phyloP scores from a whole-genome alignment of 1,140 invertebrate genomes.

The Cryptotermes secundus region DNA sequence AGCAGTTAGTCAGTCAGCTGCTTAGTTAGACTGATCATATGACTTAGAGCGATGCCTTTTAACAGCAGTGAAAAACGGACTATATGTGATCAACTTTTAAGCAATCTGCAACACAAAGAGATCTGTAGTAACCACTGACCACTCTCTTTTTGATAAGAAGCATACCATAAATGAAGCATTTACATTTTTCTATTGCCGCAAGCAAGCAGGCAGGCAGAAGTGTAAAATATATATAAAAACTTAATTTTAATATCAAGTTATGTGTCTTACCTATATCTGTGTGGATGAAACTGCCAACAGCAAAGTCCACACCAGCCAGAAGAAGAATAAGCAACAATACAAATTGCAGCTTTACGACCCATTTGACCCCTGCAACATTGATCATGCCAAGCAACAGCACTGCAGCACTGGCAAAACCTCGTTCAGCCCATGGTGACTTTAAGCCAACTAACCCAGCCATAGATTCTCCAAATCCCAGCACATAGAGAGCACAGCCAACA shows the following conservation, averaged over 20 bases:
- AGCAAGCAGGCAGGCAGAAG: too few relatives aligned
- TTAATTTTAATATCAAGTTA: background rate
- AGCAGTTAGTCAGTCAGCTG: too few relatives aligned
- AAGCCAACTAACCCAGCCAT: slow-evolving; percentile 81
- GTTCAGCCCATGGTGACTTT: slow-evolving; percentile 69
- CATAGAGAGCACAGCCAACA: slow-evolving; percentile 92
- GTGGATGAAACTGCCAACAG: slow-evolving; percentile 82
- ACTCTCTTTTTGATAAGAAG: too few relatives aligned
- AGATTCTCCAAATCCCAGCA: slow-evolving; percentile 93
- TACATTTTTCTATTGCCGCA: too few relatives aligned
- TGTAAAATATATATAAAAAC: too few relatives aligned
- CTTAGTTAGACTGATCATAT: too few relatives aligned
- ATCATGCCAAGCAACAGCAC: slow-evolving; percentile 81
- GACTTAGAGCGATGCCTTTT: too few relatives aligned
- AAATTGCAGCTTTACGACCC: slow-evolving; percentile 91
- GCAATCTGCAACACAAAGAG: too few relatives aligned
- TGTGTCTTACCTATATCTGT: slow-evolving; percentile 58
- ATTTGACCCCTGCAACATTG: slow-evolving; percentile 89
- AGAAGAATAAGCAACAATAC: slow-evolving; percentile 77
- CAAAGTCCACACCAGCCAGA: slow-evolving; percentile 85
- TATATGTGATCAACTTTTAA: too few relatives aligned
- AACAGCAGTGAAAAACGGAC: too few relatives aligned
- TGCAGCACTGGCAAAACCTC: slow-evolving; percentile 77
- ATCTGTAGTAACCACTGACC: too few relatives aligned
- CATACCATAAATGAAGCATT: too few relatives aligned